Percentiles rank a stretch among this genome's conserved stretches.
These are phyloP conservation scores for Lineus longissimus DNA, from an alignment of 1,140 invertebrate genomes.

Conservation along the genomic window DNA sequence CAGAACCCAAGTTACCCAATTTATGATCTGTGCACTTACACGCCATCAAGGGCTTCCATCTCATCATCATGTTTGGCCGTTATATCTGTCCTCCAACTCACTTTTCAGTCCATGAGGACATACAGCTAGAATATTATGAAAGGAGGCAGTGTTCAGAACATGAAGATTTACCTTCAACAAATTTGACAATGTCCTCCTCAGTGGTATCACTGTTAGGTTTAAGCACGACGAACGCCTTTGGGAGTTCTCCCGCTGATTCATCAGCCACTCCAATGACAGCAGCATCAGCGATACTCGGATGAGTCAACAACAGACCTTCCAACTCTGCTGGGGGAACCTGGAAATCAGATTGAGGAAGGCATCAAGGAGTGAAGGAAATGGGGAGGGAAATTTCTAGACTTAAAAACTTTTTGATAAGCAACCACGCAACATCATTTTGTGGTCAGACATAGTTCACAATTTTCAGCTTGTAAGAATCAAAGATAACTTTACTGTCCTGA, in stretches of 20 bases:
- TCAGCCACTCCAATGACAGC: slow-evolving; percentile 79
- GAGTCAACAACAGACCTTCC: slow-evolving; percentile 72
- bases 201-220: slow-evolving; percentile 56
- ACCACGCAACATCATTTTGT: too few species aligned
- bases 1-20: too few species aligned
- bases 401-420: too few species aligned
- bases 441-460: not conserved
- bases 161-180: slow-evolving; percentile 55
- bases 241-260: slow-evolving; percentile 68
- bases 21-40: too few species aligned
- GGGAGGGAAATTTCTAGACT: too few species aligned
- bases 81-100: too few species aligned
- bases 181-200: slow-evolving; percentile 55
- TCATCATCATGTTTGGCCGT: too few species aligned
- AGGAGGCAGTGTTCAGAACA: too few species aligned
- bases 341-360: not conserved
- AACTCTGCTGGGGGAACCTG: slow-evolving; percentile 83
- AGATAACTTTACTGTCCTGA: not conserved
- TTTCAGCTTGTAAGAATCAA: not conserved
- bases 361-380: not conserved
- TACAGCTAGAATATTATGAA: too few species aligned
- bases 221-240: slow-evolving; percentile 71
- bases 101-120: too few species aligned
- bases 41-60: too few species aligned
- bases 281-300: slow-evolving; percentile 72